These are phyloP conservation scores for Poecile atricapillus DNA, from an alignment of 2,113 vertebrate species.

Conservation along the genomic window DNA sequence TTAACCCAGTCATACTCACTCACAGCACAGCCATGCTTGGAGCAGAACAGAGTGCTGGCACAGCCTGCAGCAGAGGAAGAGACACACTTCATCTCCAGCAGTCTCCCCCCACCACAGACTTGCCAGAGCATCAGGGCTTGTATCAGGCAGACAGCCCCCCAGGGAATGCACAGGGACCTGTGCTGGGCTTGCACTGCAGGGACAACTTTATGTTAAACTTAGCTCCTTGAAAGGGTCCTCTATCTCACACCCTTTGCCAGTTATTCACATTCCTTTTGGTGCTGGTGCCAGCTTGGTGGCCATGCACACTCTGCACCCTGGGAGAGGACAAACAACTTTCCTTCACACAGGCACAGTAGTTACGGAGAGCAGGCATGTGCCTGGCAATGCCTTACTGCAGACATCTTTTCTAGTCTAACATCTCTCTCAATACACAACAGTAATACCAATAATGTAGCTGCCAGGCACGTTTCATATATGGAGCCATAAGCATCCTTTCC, in stretches of 20 bases:
- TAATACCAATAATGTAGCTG: neutral
- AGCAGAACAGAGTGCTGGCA: neutral
- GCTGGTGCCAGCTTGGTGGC: neutral
- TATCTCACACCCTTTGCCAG: accelerated
- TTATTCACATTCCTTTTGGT: accelerated
- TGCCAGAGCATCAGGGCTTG: accelerated
- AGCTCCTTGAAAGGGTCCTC: neutral
- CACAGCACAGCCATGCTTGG: neutral
- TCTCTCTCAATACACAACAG: neutral
- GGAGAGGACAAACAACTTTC: neutral
- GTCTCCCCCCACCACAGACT: neutral
- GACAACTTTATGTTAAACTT: neutral
- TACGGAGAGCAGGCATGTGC: neutral
- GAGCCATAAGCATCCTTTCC: neutral
- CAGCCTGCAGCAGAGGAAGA: neutral
- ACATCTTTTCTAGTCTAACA: neutral
- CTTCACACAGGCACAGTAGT: accelerated
- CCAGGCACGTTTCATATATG: neutral
- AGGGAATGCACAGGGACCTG: neutral
- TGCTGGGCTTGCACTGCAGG: neutral
- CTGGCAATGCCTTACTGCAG: neutral
- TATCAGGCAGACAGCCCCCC: neutral
- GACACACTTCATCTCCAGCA: neutral
- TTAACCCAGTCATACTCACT: slow-evolving; percentile 33
- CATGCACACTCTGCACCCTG: accelerated